A percentile compares a stretch with the other conserved stretches of the same genome.
These are phyloP conservation scores for Ifrita kowaldi DNA, from an alignment of 2,113 vertebrate genomes.

Conservation along the genomic window DNA sequence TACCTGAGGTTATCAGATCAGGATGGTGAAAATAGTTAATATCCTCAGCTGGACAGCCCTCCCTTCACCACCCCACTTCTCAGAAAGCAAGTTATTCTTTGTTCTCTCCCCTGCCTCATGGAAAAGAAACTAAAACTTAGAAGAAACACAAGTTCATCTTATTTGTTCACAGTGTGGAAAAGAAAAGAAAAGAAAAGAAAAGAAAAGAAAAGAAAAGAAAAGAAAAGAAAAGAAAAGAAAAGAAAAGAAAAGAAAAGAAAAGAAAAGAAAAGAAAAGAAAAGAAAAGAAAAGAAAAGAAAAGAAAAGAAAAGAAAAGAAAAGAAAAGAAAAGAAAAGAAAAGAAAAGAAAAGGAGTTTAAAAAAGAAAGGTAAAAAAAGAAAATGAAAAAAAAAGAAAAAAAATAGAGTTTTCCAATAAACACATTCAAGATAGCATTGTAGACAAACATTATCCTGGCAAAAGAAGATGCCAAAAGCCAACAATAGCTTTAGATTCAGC, in stretches of 20 bases:
- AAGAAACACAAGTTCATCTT: background rate
- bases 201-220: background rate
- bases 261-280: background rate
- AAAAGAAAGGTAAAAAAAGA: background rate
- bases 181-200: background rate
- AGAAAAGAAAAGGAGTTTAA: background rate
- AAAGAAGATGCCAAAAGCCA: background rate
- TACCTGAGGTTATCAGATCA: background rate
- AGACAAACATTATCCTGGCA: background rate
- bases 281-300: background rate
- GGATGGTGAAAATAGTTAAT: background rate
- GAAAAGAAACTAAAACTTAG: background rate
- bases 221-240: background rate
- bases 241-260: background rate
- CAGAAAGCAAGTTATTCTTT: background rate
- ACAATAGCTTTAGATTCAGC: background rate
- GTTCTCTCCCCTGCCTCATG: background rate
- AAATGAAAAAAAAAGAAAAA: background rate
- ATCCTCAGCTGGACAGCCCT: background rate
- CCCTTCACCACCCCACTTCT: background rate
- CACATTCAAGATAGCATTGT: background rate
- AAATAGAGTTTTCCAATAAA: background rate
- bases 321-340: rapidly evolving
- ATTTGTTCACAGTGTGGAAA: background rate
- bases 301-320: rapidly evolving